Percentiles rank a stretch among this genome's conserved stretches.
Conservation (phyloP, 2,888 invertebrate genomes). For the Anoncus sp. region DNA sequence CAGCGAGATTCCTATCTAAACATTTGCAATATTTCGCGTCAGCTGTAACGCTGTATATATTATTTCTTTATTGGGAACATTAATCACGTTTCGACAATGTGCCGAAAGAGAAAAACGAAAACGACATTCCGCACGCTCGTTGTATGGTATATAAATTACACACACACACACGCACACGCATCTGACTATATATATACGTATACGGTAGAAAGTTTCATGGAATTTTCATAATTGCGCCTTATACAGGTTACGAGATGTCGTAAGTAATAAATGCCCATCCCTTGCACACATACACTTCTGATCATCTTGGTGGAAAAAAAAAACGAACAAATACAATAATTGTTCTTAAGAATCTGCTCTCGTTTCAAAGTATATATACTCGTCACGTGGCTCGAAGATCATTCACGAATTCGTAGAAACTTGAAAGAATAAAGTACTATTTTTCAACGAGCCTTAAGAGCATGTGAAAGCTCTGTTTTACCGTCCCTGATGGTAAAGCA, state of each 20-base stretch:
- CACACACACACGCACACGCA: too few species aligned
- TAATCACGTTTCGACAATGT: slow-evolving; percentile 31
- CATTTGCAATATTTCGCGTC: too few species aligned
- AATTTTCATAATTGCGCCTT: slow-evolving; percentile 40
- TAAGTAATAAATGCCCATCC: slow-evolving; percentile 21
- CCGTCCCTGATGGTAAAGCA: too few species aligned
- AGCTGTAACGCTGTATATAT: neutral
- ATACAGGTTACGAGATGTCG: slow-evolving; percentile 30
- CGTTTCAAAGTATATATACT: neutral
- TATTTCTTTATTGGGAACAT: slow-evolving; percentile 22
- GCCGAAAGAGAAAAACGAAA: slow-evolving; percentile 28
- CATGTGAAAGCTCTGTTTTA: too few species aligned
- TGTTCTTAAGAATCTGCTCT: neutral
- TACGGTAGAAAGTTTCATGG: slow-evolving; percentile 53
- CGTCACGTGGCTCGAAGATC: neutral
- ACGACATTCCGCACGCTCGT: slow-evolving; percentile 24
- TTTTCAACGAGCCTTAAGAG: too few species aligned
- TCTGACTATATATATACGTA: slow-evolving; percentile 16
- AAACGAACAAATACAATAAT: neutral
- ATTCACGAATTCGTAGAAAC: neutral
- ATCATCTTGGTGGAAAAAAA: slow-evolving; percentile 18
- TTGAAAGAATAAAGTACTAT: too few species aligned
- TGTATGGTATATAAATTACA: slow-evolving; percentile 22
- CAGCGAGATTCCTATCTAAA: too few species aligned
- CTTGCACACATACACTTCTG: neutral